Percentiles rank a stretch among this genome's conserved stretches.
Conservation (phyloP, 2,113 vertebrate genomes). For the Oostethus manadensis region DNA sequence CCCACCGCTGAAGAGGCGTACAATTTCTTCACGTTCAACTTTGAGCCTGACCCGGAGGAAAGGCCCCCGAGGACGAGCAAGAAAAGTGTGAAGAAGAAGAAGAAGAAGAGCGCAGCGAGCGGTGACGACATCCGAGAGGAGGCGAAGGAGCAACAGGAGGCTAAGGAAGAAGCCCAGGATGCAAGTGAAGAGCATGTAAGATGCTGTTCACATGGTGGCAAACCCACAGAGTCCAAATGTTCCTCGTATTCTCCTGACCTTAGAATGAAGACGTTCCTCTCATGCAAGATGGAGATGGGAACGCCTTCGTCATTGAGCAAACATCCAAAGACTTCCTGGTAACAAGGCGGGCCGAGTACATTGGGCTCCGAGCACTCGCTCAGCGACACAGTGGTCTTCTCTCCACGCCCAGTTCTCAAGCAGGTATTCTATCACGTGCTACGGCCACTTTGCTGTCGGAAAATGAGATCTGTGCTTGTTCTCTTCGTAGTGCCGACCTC, state of each 20-base stretch:
- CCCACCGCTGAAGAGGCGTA: slow-evolving; percentile 84
- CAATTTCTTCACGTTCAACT: slow-evolving; percentile 91
- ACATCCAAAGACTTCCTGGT: slow-evolving; percentile 75
- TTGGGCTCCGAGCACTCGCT: slow-evolving; percentile 65
- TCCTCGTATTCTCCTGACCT: neutral
- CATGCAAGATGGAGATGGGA: slow-evolving; percentile 64
- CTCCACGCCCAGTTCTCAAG: slow-evolving; percentile 76
- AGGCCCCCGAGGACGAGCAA: slow-evolving; percentile 26
- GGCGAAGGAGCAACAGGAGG: slow-evolving; percentile 27
- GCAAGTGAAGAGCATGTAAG: slow-evolving; percentile 46
- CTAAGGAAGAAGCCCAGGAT: slow-evolving; percentile 43
- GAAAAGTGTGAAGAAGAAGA: slow-evolving; percentile 33
- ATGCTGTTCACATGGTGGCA: neutral
- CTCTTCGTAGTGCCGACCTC: slow-evolving; percentile 74
- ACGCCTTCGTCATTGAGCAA: slow-evolving; percentile 74
- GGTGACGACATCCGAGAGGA: slow-evolving; percentile 23
- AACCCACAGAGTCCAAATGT: neutral
- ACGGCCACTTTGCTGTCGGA: neutral
- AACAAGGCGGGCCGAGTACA: slow-evolving; percentile 73
- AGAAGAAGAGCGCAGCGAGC: slow-evolving; percentile 23
- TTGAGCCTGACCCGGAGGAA: slow-evolving; percentile 75
- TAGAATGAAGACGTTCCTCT: slow-evolving; percentile 79
- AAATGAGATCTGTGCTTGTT: neutral
- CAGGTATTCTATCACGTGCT: slow-evolving; percentile 69
- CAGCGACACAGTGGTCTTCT: slow-evolving; percentile 75